These are phyloP conservation scores for Rhinichthys osculus DNA, from an alignment of 2,797 vertebrate genomes.

Conservation along the genomic window DNA sequence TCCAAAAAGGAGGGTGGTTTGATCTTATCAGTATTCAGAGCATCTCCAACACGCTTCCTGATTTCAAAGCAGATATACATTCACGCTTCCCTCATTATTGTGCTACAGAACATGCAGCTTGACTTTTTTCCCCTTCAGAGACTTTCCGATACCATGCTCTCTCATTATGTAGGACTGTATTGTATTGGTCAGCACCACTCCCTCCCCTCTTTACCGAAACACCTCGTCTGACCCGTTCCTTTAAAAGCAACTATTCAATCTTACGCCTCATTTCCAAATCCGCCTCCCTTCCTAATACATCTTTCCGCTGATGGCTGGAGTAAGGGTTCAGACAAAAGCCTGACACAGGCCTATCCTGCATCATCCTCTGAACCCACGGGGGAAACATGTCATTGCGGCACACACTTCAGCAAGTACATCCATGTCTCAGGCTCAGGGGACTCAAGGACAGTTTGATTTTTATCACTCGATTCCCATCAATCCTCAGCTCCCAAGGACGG, in stretches of 20 bases:
- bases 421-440: constrained; percentile 15
- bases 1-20: background rate
- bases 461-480: constrained; percentile 53
- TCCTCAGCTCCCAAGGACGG: constrained; percentile 54
- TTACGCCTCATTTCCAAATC: constrained; percentile 35
- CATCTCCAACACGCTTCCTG: background rate
- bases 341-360: constrained; percentile 29
- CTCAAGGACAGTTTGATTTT: constrained; percentile 48
- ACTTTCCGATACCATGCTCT: constrained; percentile 6
- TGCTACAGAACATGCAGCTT: background rate
- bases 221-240: background rate
- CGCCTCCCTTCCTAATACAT: constrained; percentile 37
- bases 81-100: background rate
- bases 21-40: constrained; percentile 12
- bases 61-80: constrained; percentile 15
- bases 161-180: constrained; percentile 28
- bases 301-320: constrained; percentile 15
- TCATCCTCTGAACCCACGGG: constrained; percentile 8
- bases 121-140: constrained; percentile 16
- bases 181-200: constrained; percentile 17
- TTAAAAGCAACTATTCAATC: constrained; percentile 35
- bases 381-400: constrained; percentile 12
- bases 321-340: constrained; percentile 28
- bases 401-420: constrained; percentile 31
- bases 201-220: constrained; percentile 14